Conservation (phyloP, 1,140 invertebrate genomes). For the Megalonaias nervosa region DNA sequence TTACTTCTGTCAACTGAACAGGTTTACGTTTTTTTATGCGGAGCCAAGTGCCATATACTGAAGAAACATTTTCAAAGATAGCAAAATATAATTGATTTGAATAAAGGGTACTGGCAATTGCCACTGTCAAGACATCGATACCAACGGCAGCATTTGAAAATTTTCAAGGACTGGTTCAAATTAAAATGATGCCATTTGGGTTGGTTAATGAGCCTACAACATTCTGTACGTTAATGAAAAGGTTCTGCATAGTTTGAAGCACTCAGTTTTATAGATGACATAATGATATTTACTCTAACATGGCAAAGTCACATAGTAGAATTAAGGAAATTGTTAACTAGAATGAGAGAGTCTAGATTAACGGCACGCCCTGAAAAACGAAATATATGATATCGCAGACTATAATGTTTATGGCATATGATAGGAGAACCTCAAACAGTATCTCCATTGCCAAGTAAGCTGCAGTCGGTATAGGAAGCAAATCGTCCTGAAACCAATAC, state of each 20-base stretch:
- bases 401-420: conserved; percentile 43
- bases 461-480: conserved; percentile 64
- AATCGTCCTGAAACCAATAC: conserved; percentile 54
- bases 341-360: conserved; percentile 23
- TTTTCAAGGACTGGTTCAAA: too few relatives aligned
- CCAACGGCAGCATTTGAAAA: conserved; percentile 45
- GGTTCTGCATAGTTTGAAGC: conserved; percentile 12
- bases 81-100: conserved; percentile 69
- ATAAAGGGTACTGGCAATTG: conserved; percentile 72
- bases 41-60: conserved; percentile 17
- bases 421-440: conserved; percentile 47
- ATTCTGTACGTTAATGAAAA: conserved; percentile 57
- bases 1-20: conserved; percentile 67
- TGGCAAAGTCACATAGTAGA: conserved; percentile 33
- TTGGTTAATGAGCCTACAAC: conserved; percentile 48
- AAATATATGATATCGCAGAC: conserved; percentile 19
- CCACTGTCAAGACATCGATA: conserved; percentile 42
- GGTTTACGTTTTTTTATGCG: conserved; percentile 16
- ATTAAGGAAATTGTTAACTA: conserved; percentile 11
- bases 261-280: conserved; percentile 35
- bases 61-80: conserved; percentile 58
- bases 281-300: conserved; percentile 26
- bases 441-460: conserved; percentile 56
- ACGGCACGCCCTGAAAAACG: conserved; percentile 46
- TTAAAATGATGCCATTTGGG: conserved; percentile 54